Evolutionary conservation across 2,113 vertebrate species (phyloP).

Genomic region (Crotalus helleri): DNA sequence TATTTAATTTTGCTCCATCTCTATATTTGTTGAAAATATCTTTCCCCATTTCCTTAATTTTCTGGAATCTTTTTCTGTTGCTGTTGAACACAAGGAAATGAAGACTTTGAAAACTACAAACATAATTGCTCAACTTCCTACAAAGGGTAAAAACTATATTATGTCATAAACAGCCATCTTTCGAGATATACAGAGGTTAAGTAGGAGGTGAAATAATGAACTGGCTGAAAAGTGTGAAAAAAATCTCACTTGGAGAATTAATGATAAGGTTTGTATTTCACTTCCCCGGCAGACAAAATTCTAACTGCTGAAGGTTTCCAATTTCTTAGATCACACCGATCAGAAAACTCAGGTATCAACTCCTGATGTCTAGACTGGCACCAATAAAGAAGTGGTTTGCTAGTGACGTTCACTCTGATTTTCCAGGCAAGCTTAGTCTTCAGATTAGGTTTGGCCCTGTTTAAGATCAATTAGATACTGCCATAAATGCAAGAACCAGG

Average conservation of each 20-base stretch:
- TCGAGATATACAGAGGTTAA: not conserved
- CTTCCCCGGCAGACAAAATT: not conserved
- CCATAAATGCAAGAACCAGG: not conserved
- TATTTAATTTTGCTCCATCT: not conserved
- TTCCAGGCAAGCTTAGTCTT: not conserved
- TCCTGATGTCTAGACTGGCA: not conserved
- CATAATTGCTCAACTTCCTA: not conserved
- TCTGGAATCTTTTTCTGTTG: not conserved
- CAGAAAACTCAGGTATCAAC: not conserved
- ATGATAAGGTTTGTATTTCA: not conserved
- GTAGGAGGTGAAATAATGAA: not conserved
- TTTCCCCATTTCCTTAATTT: not conserved
- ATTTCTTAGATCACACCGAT: not conserved
- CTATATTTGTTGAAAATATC: not conserved
- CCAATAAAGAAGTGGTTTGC: not conserved
- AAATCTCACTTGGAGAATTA: not conserved
- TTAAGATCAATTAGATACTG: not conserved
- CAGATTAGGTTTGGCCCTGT: not conserved
- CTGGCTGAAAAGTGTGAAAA: not conserved
- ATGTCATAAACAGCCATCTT: not conserved
- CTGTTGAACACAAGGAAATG: not conserved
- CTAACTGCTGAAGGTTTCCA: conserved; percentile 9
- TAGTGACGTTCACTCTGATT: not conserved
- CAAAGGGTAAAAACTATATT: not conserved
- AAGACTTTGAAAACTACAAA: not conserved